Base-by-base conservation (phyloP, 2,113 vertebrate species). In the Eulemur macaco region DNA sequence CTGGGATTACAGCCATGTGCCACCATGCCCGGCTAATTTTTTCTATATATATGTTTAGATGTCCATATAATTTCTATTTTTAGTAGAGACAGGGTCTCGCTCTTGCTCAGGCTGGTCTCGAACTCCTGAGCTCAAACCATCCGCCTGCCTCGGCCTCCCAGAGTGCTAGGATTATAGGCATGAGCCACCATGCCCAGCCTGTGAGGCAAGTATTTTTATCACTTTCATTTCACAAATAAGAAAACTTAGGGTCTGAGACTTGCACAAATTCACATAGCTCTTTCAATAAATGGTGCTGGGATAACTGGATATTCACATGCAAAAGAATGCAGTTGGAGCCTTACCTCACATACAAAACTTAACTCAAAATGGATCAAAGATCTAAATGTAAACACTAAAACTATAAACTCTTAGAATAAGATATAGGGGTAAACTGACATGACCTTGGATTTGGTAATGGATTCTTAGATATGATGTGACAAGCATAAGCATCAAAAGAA, bases 331-430 rank as follows among this genome's bases (percentile, higher is more conserved):
- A 92, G 54, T 31, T 83, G 20, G 9, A 50, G 11, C 9, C 50
- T 47, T 82, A 95, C 6, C 18, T 90, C 9, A 71, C 29, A 84
- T 20, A 94, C 7, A 96, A 90, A 80, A 93, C 80, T 68, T 56
- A 89, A 90, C 13, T 86, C 47, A 93, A 94, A 64, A 90, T 66
- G 25, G 12, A 64, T 54, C 54, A 73, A 90, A 96, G 31, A 86
- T 14, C 17, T 78, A 89, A 91, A 71, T 58, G 8, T 68, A 94
- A 84, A 52, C 88, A 94, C 27, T 94, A 76, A 89, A 92, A 47
- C 29, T 64, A 94, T 31, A 92, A 23, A 88, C 27, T 85, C 50
- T 76, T 80, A 95, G 76, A 74, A 96, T 34, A 95, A 87, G 87
- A 80, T 9, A 88, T 10, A 66, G 50, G 25, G 14, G 66, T 93